These are phyloP conservation scores for Pagrus major DNA, from an alignment of 2,113 vertebrate species.

Conservation along the genomic window DNA sequence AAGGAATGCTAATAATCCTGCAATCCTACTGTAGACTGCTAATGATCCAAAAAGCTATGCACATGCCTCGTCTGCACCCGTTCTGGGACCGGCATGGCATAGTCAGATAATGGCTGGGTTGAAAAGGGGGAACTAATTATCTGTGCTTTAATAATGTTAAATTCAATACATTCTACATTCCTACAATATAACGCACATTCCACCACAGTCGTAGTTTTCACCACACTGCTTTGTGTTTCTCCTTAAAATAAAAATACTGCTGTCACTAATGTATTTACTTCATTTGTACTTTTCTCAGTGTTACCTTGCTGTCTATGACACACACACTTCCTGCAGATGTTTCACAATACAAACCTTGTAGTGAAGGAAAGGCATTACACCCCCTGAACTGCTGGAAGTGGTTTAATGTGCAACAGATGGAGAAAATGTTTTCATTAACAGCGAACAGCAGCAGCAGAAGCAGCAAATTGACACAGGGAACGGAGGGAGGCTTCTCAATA, in stretches of 20 bases:
- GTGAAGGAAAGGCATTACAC: background rate
- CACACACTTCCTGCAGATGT: constrained; percentile 13
- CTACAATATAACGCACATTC: background rate
- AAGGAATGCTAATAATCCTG: constrained; percentile 51
- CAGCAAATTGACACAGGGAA: background rate
- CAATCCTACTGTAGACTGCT: constrained; percentile 26
- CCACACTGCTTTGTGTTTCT: background rate
- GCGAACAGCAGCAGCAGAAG: constrained; percentile 23
- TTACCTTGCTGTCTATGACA: background rate
- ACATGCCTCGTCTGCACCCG: background rate
- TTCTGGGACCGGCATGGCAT: background rate
- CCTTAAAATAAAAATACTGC: no score
- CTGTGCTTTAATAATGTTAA: background rate
- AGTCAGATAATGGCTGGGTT: background rate
- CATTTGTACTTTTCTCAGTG: background rate
- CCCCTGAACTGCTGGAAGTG: background rate
- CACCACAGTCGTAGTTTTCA: background rate
- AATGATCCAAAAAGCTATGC: constrained; percentile 43
- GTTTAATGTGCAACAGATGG: constrained; percentile 38
- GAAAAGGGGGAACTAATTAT: background rate
- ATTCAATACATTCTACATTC: background rate
- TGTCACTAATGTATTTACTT: background rate
- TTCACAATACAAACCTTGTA: constrained; percentile 11
- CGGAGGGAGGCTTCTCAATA: background rate
- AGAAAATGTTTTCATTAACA: constrained; percentile 17